These are phyloP conservation scores for Drosophila hydei DNA, from an alignment of 1,140 invertebrate species.

Conservation along the genomic window DNA sequence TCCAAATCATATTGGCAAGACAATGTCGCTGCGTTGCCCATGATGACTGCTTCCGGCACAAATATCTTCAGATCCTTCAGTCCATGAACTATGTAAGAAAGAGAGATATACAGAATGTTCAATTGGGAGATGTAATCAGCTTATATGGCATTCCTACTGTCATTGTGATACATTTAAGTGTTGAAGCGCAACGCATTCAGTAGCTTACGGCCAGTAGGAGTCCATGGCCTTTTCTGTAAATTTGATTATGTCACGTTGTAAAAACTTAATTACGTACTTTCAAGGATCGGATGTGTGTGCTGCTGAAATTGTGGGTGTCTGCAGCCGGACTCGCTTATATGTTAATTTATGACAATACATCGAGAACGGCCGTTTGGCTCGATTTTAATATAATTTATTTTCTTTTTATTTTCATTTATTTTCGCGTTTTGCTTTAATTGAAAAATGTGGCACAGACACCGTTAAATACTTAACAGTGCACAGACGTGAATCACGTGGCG, in stretches of 20 bases:
- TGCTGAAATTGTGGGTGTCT: conserved; percentile 28
- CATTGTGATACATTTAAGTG: conserved; percentile 17
- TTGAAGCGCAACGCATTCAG: conserved; percentile 28
- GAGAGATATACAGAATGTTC: conserved; percentile 35
- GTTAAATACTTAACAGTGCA: conserved; percentile 20
- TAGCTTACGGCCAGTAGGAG: conserved; percentile 13
- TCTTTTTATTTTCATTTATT: conserved; percentile 34
- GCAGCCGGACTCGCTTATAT: conserved; percentile 51
- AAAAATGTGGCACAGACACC: conserved; percentile 17
- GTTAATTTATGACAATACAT: conserved; percentile 76
- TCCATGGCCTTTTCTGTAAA: conserved; percentile 43
- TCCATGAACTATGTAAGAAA: conserved; percentile 76
- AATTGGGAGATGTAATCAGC: conserved; percentile 44
- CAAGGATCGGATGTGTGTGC: conserved; percentile 27
- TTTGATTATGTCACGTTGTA: conserved; percentile 58
- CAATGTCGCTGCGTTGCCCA: conserved; percentile 89
- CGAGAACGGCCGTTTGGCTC: conserved; percentile 16
- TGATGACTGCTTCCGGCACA: conserved; percentile 89
- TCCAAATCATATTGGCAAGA: conserved; percentile 92
- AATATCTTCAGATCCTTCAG: conserved; percentile 89
- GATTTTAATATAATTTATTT: conserved; percentile 72
- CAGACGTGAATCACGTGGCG: conserved; percentile 1
- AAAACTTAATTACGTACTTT: conserved; percentile 71
- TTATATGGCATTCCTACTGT: conserved; percentile 23
- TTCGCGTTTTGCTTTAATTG: conserved; percentile 33